These are phyloP conservation scores for Gambusia yucatana DNA, from an alignment of 2,797 vertebrate species.

Conservation along the genomic window DNA sequence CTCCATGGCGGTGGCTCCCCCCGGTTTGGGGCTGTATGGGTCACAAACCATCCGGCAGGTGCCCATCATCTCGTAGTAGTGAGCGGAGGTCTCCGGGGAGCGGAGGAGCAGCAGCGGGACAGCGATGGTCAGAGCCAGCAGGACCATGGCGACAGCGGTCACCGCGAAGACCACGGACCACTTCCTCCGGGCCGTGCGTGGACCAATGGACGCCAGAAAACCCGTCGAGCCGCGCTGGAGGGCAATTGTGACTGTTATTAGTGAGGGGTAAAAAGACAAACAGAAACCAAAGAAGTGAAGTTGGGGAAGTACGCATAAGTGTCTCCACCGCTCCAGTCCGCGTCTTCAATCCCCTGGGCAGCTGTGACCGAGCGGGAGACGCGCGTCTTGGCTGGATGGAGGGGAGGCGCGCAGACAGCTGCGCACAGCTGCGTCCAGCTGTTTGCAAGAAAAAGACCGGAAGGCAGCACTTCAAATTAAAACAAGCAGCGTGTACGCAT, in stretches of 20 bases:
- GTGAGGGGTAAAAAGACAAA: neutral
- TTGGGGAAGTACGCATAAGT: conserved; percentile 41
- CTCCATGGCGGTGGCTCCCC: conserved; percentile 84
- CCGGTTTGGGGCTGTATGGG: conserved; percentile 85
- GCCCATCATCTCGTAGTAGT: conserved; percentile 97
- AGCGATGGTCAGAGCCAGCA: conserved; percentile 83
- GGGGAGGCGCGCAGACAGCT: conserved; percentile 35
- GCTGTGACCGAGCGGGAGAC: conserved; percentile 36
- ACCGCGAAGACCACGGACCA: conserved; percentile 81
- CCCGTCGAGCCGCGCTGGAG: conserved; percentile 78
- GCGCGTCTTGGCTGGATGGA: conserved; percentile 48
- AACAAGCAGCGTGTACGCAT: conserved; percentile 7
- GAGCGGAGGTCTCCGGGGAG: conserved; percentile 82
- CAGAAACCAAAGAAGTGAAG: conserved; percentile 35
- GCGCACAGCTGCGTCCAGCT: conserved; percentile 55
- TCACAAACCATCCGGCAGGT: conserved; percentile 97
- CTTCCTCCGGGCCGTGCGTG: conserved; percentile 85
- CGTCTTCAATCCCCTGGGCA: conserved; percentile 36
- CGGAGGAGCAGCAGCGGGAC: conserved; percentile 87
- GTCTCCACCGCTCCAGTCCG: conserved; percentile 12
- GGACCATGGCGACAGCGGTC: conserved; percentile 85
- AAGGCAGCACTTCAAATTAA: conserved; percentile 62
- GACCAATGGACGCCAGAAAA: conserved; percentile 81
- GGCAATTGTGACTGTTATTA: conserved; percentile 81
- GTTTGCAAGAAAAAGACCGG: conserved; percentile 32